Conservation (phyloP, 2,888 invertebrate genomes). For the Acanthacorydalis orientalis region DNA sequence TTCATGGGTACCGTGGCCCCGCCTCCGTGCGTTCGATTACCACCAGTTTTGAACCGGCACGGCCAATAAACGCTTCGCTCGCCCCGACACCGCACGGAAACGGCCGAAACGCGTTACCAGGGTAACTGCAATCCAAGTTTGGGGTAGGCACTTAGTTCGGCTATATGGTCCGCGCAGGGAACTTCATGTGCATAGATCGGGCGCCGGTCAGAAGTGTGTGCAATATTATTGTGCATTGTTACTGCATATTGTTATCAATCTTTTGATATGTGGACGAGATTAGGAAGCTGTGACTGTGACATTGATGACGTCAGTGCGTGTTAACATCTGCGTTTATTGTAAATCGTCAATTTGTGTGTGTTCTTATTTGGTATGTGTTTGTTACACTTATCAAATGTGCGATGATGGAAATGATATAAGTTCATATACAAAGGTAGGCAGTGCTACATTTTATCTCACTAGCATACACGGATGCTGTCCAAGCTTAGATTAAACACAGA, state of each 20-base stretch:
- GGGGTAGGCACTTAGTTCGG: conserved; percentile 8
- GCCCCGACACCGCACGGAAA: conserved; percentile 17
- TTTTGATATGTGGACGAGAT: background rate
- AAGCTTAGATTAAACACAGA: too few relatives aligned
- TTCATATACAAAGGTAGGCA: too few relatives aligned
- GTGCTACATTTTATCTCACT: too few relatives aligned
- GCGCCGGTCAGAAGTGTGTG: background rate
- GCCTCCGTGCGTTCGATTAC: conserved; percentile 1
- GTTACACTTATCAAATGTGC: background rate
- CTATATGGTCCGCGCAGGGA: conserved; percentile 4
- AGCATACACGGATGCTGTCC: too few relatives aligned
- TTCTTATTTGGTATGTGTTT: background rate
- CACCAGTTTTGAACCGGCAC: conserved; percentile 2
- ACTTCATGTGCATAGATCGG: conserved; percentile 1
- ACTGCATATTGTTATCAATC: background rate
- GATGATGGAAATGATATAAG: background rate
- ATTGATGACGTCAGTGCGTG: conserved; percentile 4
- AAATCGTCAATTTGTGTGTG: conserved; percentile 1
- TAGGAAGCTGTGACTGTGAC: conserved; percentile 1
- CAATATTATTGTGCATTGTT: background rate
- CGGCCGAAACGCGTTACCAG: conserved; percentile 24
- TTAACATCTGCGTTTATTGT: background rate
- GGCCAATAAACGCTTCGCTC: conserved; percentile 15
- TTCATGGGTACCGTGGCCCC: conserved; percentile 1
- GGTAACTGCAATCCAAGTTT: conserved; percentile 17